Evolutionary conservation across 2,797 vertebrate genomes (phyloP).

Genomic region (Ctenochaetus hawaiiensis): DNA sequence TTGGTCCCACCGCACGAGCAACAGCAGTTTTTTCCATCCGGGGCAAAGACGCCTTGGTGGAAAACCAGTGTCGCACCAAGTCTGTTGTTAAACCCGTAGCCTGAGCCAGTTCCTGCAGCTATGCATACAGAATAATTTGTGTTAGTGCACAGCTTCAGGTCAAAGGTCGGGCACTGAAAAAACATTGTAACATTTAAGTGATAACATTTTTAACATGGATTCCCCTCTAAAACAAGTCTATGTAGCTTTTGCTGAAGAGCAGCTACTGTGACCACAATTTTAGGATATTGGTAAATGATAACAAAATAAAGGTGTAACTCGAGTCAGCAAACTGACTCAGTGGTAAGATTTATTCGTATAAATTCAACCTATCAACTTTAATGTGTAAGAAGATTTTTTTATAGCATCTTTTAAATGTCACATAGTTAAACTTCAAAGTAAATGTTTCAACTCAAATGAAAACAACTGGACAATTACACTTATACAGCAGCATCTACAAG

Average conservation of each 20-base stretch:
- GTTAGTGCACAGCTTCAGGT: not conserved
- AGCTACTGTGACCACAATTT: too few relatives aligned
- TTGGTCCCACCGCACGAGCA: constrained; percentile 20
- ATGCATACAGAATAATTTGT: constrained; percentile 42
- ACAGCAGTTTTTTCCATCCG: constrained; percentile 52
- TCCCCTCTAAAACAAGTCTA: too few relatives aligned
- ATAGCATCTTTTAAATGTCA: not conserved
- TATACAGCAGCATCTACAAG: not conserved
- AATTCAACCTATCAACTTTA: too few relatives aligned
- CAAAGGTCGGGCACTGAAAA: not conserved
- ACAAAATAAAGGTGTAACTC: too few relatives aligned
- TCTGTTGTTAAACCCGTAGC: constrained; percentile 87
- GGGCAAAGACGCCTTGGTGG: constrained; percentile 74
- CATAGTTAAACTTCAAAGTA: not conserved
- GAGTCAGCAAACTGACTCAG: too few relatives aligned
- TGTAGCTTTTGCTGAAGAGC: too few relatives aligned
- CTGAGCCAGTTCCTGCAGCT: constrained; percentile 88
- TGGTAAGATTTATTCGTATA: too few relatives aligned
- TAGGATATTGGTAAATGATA: too few relatives aligned
- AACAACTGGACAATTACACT: not conserved
- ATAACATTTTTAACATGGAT: too few relatives aligned
- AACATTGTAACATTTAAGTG: too few relatives aligned
- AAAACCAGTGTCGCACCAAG: constrained; percentile 92
- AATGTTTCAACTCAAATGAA: not conserved
- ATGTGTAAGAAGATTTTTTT: not conserved